Base-by-base conservation (phyloP, 2,113 vertebrate species). In the Pleuronectes platessa region DNA sequence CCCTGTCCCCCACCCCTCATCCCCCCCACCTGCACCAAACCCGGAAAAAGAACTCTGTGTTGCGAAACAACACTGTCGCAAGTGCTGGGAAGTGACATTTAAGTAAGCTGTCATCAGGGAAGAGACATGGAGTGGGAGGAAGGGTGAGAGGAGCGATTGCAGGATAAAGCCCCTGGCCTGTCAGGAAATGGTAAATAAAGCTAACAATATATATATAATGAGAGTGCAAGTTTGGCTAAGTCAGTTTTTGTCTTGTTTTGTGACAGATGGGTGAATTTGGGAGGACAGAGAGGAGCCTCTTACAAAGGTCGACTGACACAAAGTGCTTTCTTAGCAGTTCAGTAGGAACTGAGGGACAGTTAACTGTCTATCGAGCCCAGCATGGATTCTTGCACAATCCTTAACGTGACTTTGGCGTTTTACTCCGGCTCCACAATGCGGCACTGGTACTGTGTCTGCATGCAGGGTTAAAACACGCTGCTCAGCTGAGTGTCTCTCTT, bases 31-130 rank as follows among this genome's bases (percentile, higher is more conserved):
- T 20, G 17, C 49, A 71, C 18, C 63, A 13, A 23, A 47, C 47
- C 21, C 27, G 62, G 78, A 65, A 61, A 31, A 53, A 79, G 56
- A 64, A 74, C 64, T 76, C 31, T 56, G 76, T 63, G 82, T 90
- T 90, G 79, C 81, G 2, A 88, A 92, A 90, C 79, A 68, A 45
- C 10, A n/a, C 77, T 2, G 37, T 63, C 90, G 24, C 24, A 24
- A 24, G 24, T 90, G 88, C 88, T 81, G 82, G 70, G 69, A 86
- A 83, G 82, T 81, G 89, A 89, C 90, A 89, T 82, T 90, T 82
- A 88, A 90, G 89, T 88, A 81, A 90, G 82, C 87, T 68, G 88
- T 85, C 83, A 74, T 15, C 0, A 0, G 15, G 10, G 61, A 24
- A 24, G 71, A 42, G 71, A 71, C 21, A n/a, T 45, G 40, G 71